Percentiles rank a stretch among this genome's conserved stretches.
These are phyloP conservation scores for Phalacrocorax brasilianus DNA, from an alignment of 2,113 vertebrate genomes.

Conservation along the genomic window DNA sequence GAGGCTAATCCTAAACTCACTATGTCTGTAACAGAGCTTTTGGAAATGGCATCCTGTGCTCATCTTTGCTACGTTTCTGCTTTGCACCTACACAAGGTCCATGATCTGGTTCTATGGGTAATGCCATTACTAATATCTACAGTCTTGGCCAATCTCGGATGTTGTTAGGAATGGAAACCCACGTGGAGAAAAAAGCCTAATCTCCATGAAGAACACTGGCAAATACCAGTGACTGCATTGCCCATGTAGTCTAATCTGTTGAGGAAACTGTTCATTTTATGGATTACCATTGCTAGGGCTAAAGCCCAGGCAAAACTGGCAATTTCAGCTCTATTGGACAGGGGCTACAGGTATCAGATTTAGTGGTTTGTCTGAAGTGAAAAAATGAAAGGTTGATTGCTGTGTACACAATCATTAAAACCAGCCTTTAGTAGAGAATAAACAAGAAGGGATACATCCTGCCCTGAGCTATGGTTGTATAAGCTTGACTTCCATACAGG, in stretches of 20 bases:
- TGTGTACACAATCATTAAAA: neutral
- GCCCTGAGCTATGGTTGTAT: neutral
- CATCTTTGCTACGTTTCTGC: neutral
- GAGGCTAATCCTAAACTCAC: neutral
- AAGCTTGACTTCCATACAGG: neutral
- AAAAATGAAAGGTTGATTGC: neutral
- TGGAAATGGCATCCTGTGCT: neutral
- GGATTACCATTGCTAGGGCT: neutral
- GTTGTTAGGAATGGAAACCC: neutral
- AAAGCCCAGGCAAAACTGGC: neutral
- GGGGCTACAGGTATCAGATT: neutral
- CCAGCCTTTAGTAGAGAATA: neutral
- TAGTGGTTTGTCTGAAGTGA: neutral
- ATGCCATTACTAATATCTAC: accelerated
- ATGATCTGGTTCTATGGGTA: accelerated
- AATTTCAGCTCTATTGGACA: neutral
- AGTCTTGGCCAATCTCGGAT: neutral
- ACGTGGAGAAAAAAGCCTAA: neutral
- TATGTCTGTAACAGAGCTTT: neutral
- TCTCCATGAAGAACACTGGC: neutral
- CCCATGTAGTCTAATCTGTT: neutral
- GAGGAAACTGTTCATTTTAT: neutral
- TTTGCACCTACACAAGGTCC: neutral
- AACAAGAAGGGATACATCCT: neutral
- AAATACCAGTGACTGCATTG: neutral